Percentiles rank a stretch among this genome's conserved stretches.
These are phyloP conservation scores for Spea multiplicata DNA, from an alignment of 2,113 vertebrate genomes.

Conservation along the genomic window DNA sequence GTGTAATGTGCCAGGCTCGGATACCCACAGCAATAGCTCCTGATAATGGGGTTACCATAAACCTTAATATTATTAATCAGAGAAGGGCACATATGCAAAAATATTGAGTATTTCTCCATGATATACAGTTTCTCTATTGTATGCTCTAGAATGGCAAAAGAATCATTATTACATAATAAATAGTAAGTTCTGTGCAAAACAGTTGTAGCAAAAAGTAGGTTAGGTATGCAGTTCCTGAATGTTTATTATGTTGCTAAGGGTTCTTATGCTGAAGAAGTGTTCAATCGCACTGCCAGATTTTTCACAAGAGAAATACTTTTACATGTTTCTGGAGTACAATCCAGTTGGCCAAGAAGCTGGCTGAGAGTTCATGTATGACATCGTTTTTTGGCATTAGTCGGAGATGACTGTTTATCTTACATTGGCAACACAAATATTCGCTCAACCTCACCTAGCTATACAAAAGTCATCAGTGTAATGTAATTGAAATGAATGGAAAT, in stretches of 20 bases:
- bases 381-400: slow-evolving; percentile 86
- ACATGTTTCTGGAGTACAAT: slow-evolving; percentile 81
- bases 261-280: slow-evolving; percentile 77
- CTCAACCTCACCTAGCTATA: slow-evolving; percentile 21
- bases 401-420: slow-evolving; percentile 67
- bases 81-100: no score
- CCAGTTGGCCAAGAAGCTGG: slow-evolving; percentile 78
- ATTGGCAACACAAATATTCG: slow-evolving; percentile 47
- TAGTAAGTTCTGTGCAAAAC: not conserved
- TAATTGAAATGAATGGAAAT: not conserved
- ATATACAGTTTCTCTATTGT: not conserved
- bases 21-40: not conserved
- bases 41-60: not conserved
- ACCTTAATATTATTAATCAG: not conserved
- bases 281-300: slow-evolving; percentile 74
- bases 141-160: not conserved
- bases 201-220: slow-evolving; percentile 6
- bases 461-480: slow-evolving; percentile 12
- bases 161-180: not conserved
- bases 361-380: slow-evolving; percentile 78
- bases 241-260: slow-evolving; percentile 89
- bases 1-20: not conserved
- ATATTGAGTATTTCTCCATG: not conserved
- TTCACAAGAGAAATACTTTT: slow-evolving; percentile 92
- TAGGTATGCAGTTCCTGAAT: slow-evolving; percentile 60